These are phyloP conservation scores for Calephelis virginiensis DNA, from an alignment of 1,140 invertebrate genomes.

Conservation along the genomic window DNA sequence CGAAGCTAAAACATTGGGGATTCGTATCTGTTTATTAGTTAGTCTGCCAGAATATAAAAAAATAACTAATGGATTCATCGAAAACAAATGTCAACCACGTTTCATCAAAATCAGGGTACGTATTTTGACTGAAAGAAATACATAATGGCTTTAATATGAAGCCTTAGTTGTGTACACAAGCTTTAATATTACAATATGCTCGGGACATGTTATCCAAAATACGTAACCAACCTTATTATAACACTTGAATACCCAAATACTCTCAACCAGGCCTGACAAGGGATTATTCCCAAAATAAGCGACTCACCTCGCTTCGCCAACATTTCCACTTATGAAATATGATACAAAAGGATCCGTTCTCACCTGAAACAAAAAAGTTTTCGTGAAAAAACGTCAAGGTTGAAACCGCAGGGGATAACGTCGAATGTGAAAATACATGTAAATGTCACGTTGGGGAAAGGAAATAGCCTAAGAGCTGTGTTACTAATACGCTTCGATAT, in stretches of 20 bases:
- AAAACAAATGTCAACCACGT: too few species aligned
- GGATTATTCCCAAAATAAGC: slow-evolving; percentile 19
- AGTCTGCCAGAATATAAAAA: too few species aligned
- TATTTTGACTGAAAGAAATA: too few species aligned
- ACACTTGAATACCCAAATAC: background rate
- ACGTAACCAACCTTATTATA: background rate
- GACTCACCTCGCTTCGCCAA: slow-evolving; percentile 16
- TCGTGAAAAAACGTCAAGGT: slow-evolving; percentile 41
- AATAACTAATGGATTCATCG: too few species aligned
- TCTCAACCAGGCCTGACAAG: background rate
- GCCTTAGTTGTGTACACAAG: too few species aligned
- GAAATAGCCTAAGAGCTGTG: background rate
- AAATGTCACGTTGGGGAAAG: slow-evolving; percentile 31
- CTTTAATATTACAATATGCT: too few species aligned
- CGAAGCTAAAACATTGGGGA: too few species aligned
- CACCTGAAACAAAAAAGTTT: slow-evolving; percentile 55
- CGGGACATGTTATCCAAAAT: background rate
- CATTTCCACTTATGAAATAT: slow-evolving; percentile 41
- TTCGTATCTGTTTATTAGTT: too few species aligned
- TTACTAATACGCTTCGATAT: too few species aligned
- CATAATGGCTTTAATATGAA: too few species aligned
- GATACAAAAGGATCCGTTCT: slow-evolving; percentile 40
- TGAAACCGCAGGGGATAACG: slow-evolving; percentile 35
- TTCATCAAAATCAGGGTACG: too few species aligned
- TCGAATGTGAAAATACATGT: slow-evolving; percentile 30